phyloP scores from a whole-genome alignment of 2,888 invertebrate species.

The Nemoura dubitans region DNA sequence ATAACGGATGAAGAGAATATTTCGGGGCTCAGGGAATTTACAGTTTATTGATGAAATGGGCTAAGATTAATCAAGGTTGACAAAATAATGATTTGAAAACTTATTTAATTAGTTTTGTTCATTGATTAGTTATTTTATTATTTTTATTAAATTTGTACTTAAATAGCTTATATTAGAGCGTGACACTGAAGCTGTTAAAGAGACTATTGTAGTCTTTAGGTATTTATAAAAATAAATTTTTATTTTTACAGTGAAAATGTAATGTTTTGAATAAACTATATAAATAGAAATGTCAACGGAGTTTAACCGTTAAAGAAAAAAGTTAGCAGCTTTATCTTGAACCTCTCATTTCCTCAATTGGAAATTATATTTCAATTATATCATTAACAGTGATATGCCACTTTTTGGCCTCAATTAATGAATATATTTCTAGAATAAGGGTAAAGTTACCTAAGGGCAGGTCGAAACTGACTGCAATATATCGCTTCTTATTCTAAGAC shows the following conservation, averaged over 20 bases:
- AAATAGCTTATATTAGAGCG: slow-evolving; percentile 57
- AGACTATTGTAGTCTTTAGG: slow-evolving; percentile 54
- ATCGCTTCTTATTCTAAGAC: slow-evolving; percentile 61
- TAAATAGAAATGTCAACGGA: slow-evolving; percentile 66
- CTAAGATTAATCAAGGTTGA: slow-evolving; percentile 59
- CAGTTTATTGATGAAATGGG: slow-evolving; percentile 60
- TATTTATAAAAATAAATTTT: slow-evolving; percentile 58
- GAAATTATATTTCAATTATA: slow-evolving; percentile 65
- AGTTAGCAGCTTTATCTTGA: slow-evolving; percentile 71
- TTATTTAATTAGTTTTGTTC: slow-evolving; percentile 56
- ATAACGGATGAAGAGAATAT: not conserved
- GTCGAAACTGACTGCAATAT: slow-evolving; percentile 65
- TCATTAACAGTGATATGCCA: slow-evolving; percentile 76
- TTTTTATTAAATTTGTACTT: slow-evolving; percentile 53
- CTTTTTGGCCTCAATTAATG: slow-evolving; percentile 67
- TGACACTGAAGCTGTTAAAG: slow-evolving; percentile 63
- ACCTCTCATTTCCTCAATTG: slow-evolving; percentile 69
- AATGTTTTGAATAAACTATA: slow-evolving; percentile 73
- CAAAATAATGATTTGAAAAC: slow-evolving; percentile 58
- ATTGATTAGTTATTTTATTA: slow-evolving; percentile 56
- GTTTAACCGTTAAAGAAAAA: slow-evolving; percentile 60
- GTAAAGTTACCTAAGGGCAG: slow-evolving; percentile 58
- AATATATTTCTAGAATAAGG: slow-evolving; percentile 58
- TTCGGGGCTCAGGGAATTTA: slow-evolving; percentile 61
- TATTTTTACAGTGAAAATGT: slow-evolving; percentile 73